Percentiles rank a stretch among this genome's conserved stretches.
Conservation (phyloP, 64 coral and sea anemone genomes). For the Acropora yongei region DNA sequence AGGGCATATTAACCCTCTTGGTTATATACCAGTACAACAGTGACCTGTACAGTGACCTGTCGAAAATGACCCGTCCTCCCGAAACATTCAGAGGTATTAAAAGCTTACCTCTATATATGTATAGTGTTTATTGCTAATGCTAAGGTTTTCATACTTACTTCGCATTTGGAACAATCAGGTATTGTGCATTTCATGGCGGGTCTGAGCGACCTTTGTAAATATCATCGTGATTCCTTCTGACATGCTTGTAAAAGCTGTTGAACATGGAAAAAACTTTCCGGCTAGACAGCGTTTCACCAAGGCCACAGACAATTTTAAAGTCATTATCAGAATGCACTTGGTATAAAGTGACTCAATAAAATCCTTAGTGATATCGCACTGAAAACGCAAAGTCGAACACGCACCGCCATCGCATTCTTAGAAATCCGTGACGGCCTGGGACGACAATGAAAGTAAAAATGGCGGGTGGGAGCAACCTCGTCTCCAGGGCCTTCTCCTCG, state of each 20-base stretch:
- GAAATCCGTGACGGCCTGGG: no score
- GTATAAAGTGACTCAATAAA: constrained; percentile 10
- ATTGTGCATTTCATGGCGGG: neutral
- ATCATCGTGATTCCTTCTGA: constrained; percentile 14
- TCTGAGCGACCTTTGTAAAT: constrained; percentile 8
- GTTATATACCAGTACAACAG: no score
- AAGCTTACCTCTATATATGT: no score
- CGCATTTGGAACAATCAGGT: constrained; percentile 5
- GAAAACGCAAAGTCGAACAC: neutral
- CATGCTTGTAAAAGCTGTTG: constrained; percentile 22
- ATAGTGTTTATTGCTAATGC: no score
- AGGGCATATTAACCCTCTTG: no score
- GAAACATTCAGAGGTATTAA: no score
- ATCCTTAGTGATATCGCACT: constrained; percentile 1
- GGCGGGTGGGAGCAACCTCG: no score
- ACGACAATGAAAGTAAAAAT: no score
- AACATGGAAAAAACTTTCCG: neutral
- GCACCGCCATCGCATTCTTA: no score
- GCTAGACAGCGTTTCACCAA: neutral
- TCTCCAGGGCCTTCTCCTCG: no score
- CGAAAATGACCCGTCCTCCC: no score
- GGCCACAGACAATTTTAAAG: constrained; percentile 12
- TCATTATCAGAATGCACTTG: constrained; percentile 9
- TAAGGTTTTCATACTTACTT: neutral
- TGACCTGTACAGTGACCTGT: no score